phyloP scores from a whole-genome alignment of 2,113 vertebrate genomes.

The Cercocebus atys region DNA sequence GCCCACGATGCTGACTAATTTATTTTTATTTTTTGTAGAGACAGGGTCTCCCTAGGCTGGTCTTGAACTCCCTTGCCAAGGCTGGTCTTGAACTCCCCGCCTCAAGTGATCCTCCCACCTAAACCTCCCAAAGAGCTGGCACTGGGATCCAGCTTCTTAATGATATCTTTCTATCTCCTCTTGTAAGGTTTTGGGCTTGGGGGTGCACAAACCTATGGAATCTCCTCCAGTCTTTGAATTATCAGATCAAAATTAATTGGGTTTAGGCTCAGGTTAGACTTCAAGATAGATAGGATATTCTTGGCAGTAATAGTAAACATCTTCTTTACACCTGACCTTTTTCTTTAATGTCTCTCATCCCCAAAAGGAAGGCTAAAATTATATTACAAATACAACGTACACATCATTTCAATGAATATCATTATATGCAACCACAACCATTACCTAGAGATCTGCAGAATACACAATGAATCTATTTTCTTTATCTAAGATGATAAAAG shows the following conservation, averaged over 20 bases:
- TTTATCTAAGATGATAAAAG: background rate
- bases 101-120: too few species aligned
- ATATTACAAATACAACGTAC: background rate
- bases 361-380: background rate
- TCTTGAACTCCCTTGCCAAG: too few species aligned
- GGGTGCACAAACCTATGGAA: background rate
- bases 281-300: background rate
- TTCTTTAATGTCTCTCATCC: constrained; percentile 8
- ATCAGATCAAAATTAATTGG: background rate
- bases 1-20: too few species aligned
- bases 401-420: constrained; percentile 32
- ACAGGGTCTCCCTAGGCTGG: too few species aligned
- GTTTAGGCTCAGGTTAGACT: background rate
- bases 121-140: too few species aligned
- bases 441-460: background rate
- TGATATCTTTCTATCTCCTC: background rate
- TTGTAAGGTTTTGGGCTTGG: background rate
- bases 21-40: too few species aligned
- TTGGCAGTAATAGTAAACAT: background rate
- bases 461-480: background rate
- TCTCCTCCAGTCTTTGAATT: background rate
- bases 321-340: background rate
- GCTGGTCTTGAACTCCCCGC: too few species aligned
- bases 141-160: background rate
- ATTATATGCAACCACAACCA: background rate